Conservation (phyloP, 2,113 vertebrate species). For the Chaenocephalus aceratus region DNA sequence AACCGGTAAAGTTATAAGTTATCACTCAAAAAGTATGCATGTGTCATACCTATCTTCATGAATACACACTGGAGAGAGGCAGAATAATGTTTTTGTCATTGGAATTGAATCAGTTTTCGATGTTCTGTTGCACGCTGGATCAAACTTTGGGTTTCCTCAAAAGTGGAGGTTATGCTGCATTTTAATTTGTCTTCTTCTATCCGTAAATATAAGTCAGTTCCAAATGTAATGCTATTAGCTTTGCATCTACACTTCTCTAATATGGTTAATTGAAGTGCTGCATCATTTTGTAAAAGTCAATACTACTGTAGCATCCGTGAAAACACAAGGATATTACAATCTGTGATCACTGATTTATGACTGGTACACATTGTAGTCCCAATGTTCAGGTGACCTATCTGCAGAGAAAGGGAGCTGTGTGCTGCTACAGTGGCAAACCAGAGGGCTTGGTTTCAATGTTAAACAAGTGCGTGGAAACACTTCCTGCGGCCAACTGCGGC, state of each 20-base stretch:
- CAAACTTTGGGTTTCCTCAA: neutral
- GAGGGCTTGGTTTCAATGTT: slow-evolving; percentile 47
- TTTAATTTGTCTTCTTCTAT: neutral
- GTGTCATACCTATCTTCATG: neutral
- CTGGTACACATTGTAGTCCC: neutral
- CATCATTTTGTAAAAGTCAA: neutral
- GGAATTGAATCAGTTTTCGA: neutral
- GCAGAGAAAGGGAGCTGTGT: neutral
- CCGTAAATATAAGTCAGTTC: neutral
- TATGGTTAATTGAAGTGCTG: neutral
- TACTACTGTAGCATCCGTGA: neutral
- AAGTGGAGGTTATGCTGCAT: too few species aligned
- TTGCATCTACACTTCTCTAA: neutral
- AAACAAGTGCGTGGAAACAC: slow-evolving; percentile 30
- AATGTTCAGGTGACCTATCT: slow-evolving; percentile 27
- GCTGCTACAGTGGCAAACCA: slow-evolving; percentile 24
- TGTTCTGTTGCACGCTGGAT: neutral
- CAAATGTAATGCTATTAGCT: neutral
- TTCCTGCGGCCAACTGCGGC: slow-evolving; percentile 42
- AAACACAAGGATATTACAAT: neutral
- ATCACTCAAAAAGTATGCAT: neutral
- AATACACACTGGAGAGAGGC: neutral
- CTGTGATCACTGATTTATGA: neutral
- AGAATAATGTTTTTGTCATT: neutral
- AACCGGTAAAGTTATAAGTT: neutral